Base-by-base conservation (phyloP, 2,113 vertebrate genomes). In the Erinaceus europaeus region DNA sequence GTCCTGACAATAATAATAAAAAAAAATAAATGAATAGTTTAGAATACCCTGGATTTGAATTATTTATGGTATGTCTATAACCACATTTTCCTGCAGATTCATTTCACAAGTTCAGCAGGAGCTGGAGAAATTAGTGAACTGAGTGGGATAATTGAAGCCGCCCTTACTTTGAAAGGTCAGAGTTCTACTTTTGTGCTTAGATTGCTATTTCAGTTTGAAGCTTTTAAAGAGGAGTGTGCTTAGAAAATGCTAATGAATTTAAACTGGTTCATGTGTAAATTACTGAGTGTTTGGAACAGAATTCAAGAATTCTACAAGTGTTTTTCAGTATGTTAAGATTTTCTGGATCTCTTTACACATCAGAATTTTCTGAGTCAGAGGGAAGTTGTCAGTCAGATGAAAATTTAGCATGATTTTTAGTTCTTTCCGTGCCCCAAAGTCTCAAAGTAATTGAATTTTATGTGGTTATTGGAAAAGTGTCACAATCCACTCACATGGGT, bases 181-280 rank as follows among this genome's bases (percentile, higher is more conserved):
- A 79, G 34, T 18, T 29, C 14, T 20, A 13, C 77, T 18, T 67
- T 36, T 55, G 10, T 40, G 13, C 72, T 69, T 23, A 44, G 42
- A 42, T 79, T 38, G 29, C 21, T 52, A 9, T 38, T 61, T 29
- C 53, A 59, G 0, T 59, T 73, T 57, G 84, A 86, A 82, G 34
- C n/a, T 69, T 42, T 74, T 44, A 40, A 65, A 83, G 40, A 34
- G 29, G 40, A 46, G 9, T 34, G 34, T 53, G 53, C 52, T 77
- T 83, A 61, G 78, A 40, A 89, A 74, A 79, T 71, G 62, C 67
- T 75, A 75, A 74, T 50, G 34, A 52, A 38, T 72, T 68, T 48
- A 79, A 72, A 57, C 40, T 57, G 17, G 61, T 36, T 86, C 36
- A 11, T 20, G 34, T 83, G 23, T 65, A 44, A 69, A 80, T 69